Conservation (phyloP, 2,113 vertebrate genomes). For the Boleophthalmus pectinirostris region DNA sequence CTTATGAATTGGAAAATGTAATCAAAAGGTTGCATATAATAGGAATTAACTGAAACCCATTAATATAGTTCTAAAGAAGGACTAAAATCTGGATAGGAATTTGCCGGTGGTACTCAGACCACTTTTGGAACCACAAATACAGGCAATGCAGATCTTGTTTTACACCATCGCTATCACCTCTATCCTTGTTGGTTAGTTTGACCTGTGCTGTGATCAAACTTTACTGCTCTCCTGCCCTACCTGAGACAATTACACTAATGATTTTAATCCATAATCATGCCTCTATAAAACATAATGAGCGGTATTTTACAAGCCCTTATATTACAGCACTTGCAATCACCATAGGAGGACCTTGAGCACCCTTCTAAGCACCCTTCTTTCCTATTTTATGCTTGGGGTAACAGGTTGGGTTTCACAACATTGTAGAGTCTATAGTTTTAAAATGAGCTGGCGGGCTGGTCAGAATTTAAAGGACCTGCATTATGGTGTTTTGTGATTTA, state of each 20-base stretch:
- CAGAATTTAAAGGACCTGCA: too few species aligned
- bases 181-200: conserved; percentile 1
- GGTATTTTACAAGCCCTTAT: conserved; percentile 18
- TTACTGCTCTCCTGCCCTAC: not conserved
- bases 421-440: too few species aligned
- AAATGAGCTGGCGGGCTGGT: too few species aligned
- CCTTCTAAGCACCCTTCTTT: conserved; percentile 14
- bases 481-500: too few species aligned
- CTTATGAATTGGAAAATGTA: too few species aligned
- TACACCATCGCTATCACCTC: not conserved
- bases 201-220: conserved; percentile 5
- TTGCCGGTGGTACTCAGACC: not conserved
- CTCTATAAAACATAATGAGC: conserved; percentile 20
- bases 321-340: conserved; percentile 26
- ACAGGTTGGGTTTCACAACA: not conserved
- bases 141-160: not conserved
- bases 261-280: conserved; percentile 20
- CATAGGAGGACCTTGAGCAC: conserved; percentile 27
- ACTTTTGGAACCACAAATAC: not conserved
- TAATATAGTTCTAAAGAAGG: too few species aligned
- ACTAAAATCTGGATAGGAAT: too few species aligned
- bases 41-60: too few species aligned
- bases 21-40: too few species aligned
- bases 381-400: not conserved
- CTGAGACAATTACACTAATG: conserved; percentile 6